Evolutionary conservation across 2,888 invertebrate genomes (phyloP).

Genomic region (Ornithoptera priamus): DNA sequence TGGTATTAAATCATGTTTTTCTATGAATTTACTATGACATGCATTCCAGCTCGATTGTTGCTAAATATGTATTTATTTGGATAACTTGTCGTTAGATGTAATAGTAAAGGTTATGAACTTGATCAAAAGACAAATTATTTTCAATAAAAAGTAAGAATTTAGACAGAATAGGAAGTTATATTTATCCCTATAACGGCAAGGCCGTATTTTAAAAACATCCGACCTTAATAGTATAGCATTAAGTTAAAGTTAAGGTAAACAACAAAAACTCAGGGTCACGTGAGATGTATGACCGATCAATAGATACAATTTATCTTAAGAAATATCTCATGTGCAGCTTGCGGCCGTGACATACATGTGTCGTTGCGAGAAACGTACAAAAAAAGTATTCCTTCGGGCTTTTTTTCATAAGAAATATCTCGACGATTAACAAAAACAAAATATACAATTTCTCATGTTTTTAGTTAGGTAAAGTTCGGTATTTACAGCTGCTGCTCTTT

Average conservation of each 20-base stretch:
- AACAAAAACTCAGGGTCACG: conserved; percentile 8
- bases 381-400: not conserved
- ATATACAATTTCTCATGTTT: not conserved
- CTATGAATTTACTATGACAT: too few relatives aligned
- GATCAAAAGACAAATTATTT: not conserved
- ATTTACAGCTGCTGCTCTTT: too few relatives aligned
- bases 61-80: too few relatives aligned
- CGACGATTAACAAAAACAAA: not conserved
- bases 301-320: conserved; percentile 6
- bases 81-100: not conserved
- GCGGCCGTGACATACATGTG: not conserved
- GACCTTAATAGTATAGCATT: conserved; percentile 8
- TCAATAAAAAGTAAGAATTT: not conserved
- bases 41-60: too few relatives aligned
- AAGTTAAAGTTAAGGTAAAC: conserved; percentile 15
- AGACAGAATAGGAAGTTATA: not conserved
- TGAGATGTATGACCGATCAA: conserved; percentile 3
- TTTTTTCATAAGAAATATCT: not conserved
- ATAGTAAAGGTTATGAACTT: too few relatives aligned
- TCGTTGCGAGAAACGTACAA: not conserved
- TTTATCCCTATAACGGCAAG: conserved; percentile 8
- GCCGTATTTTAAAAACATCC: conserved; percentile 2
- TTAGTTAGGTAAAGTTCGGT: not conserved
- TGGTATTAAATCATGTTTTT: too few relatives aligned
- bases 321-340: not conserved